These are phyloP conservation scores for Premnoplex brunnescens DNA, from an alignment of 2,797 vertebrate genomes.

Conservation along the genomic window DNA sequence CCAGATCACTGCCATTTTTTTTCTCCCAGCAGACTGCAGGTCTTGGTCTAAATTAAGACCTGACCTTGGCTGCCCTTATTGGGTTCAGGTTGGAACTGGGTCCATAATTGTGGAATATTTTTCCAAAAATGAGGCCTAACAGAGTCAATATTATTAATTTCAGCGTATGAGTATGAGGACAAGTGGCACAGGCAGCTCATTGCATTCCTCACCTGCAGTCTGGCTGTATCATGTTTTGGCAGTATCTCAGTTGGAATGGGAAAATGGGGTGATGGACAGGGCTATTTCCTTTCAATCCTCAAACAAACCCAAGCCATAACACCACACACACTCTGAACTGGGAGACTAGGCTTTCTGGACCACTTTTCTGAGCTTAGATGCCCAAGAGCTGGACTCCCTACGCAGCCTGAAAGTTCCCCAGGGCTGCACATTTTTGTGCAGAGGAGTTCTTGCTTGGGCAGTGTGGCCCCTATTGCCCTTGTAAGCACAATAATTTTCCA, in stretches of 20 bases:
- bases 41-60: not conserved
- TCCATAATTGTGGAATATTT: not conserved
- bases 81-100: not conserved
- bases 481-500: not conserved
- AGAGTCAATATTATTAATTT: not conserved
- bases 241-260: not conserved
- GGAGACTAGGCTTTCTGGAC: not conserved
- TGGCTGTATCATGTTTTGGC: not conserved
- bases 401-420: not conserved
- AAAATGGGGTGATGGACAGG: not conserved
- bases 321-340: not conserved
- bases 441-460: not conserved
- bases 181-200: not conserved
- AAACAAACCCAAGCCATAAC: not conserved
- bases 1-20: not conserved
- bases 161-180: fast-evolving
- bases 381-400: not conserved
- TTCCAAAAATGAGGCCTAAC: not conserved
- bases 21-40: not conserved
- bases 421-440: not conserved
- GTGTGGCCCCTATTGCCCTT: too few relatives aligned
- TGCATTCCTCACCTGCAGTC: not conserved
- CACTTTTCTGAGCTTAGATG: not conserved
- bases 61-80: not conserved
- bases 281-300: not conserved